Evolutionary conservation across 2,797 vertebrate genomes (phyloP).

Genomic region (Amniataba percoides): DNA sequence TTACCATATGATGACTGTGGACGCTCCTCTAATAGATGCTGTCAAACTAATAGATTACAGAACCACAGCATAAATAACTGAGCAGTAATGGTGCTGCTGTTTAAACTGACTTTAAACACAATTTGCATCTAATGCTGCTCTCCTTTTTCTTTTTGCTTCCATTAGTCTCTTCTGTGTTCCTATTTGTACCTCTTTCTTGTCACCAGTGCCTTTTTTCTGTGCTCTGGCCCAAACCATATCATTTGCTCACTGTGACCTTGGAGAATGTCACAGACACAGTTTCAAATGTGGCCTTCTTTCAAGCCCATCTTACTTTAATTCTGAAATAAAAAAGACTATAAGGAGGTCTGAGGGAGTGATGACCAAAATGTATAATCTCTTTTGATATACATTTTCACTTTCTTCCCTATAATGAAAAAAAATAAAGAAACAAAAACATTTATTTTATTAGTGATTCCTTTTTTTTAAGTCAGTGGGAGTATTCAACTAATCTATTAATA

Average conservation of each 20-base stretch:
- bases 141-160: conserved; percentile 5
- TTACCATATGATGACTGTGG: conserved; percentile 1
- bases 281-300: conserved; percentile 34
- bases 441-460: background rate
- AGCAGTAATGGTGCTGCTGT: conserved; percentile 28
- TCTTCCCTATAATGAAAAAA: background rate
- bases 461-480: background rate
- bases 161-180: conserved; percentile 27
- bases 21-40: background rate
- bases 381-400: background rate
- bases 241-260: conserved; percentile 51
- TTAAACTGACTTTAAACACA: conserved; percentile 34
- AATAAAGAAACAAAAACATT: background rate
- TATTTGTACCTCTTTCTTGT: conserved; percentile 34
- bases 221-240: conserved; percentile 22
- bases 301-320: conserved; percentile 10
- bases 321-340: background rate
- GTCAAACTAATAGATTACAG: conserved; percentile 26
- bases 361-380: background rate
- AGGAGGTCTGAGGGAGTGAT: background rate
- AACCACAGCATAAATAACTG: conserved; percentile 47
- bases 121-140: background rate
- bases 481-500: background rate
- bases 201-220: conserved; percentile 13
- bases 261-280: conserved; percentile 36